phyloP scores from a whole-genome alignment of 2,888 invertebrate genomes.

The Leptinotarsa peninsularis region DNA sequence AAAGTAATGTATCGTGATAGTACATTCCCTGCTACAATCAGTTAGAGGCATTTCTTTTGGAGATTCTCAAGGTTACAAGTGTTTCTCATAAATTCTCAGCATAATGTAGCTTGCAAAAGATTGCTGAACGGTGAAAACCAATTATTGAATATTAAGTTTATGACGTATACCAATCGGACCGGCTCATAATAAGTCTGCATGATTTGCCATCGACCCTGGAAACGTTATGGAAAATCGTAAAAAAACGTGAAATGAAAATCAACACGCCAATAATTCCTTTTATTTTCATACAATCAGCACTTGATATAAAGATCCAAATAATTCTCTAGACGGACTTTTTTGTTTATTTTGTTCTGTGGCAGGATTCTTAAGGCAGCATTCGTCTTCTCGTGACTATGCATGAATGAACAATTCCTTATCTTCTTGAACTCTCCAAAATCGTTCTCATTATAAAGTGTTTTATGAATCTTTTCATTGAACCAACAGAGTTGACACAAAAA shows the following conservation, averaged over 20 bases:
- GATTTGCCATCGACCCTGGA: neutral
- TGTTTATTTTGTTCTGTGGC: constrained; percentile 54
- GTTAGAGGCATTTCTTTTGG: too few species aligned
- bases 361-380: constrained; percentile 58
- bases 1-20: too few species aligned
- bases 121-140: too few species aligned
- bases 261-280: neutral
- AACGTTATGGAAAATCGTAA: neutral
- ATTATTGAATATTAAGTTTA: too few species aligned
- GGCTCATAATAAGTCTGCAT: too few species aligned
- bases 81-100: too few species aligned
- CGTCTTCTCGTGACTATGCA: constrained; percentile 63
- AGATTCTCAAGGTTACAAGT: too few species aligned
- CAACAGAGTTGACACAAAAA: constrained; percentile 66
- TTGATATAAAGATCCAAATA: constrained; percentile 53
- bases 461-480: constrained; percentile 59
- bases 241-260: neutral
- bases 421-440: constrained; percentile 57
- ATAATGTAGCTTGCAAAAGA: too few species aligned
- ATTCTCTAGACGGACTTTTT: constrained; percentile 60
- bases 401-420: constrained; percentile 63
- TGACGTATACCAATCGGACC: too few species aligned
- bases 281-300: constrained; percentile 6
- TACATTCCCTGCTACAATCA: too few species aligned
- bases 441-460: constrained; percentile 54